Base-by-base conservation (phyloP, 1,140 invertebrate genomes). In the Eurosta solidaginis region DNA sequence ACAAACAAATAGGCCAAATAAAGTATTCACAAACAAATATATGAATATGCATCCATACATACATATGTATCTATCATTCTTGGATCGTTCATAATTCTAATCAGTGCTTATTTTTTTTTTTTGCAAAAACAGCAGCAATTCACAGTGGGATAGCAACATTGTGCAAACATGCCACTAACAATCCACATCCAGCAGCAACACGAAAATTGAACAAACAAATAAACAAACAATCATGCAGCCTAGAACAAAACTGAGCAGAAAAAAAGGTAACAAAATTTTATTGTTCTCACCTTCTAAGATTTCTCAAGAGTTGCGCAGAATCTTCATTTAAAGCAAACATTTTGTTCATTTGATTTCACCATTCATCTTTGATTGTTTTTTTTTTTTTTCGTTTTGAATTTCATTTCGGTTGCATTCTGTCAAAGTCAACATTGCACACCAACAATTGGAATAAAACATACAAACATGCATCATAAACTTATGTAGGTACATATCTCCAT, bases 141-240 rank as follows among this genome's bases (percentile, higher is more conserved):
- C 74, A 45, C 74, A 75, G 74, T 50, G 74, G 44, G 74, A 40
- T 20, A 50, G 74, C 74, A 47, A 75, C 42, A 75, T 75, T 75
- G 74, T 36, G 42, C 74, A 75, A 75, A 75, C 74, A 47, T n/a
- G 74, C 44, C 44, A 45, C 42, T 45, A 25, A 50, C 14, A 49
- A 47, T n/a, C 9, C n/a, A n/a, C n/a, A n/a, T 7, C 25, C 33
- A 68, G 36, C 33, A 68, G 17, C 14, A 17, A 59, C 54, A 59
- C 14, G n/a, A 59, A 22, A 68, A 42, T 68, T 6, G 36, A 40
- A 1, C 5, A 20, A 20, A 2, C 0, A 54, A 9, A 68, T 29
- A 59, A 33, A 33, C n/a, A 59, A 33, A 52, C n/a, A 52, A 52
- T 3, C 4, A 33, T 59, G n/a, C 12, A 47, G n/a, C 45, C 3